A percentile compares a stretch with the other conserved stretches of the same genome.
Conservation (phyloP, 2,888 invertebrate genomes). For the Dexiosoma caninum region DNA sequence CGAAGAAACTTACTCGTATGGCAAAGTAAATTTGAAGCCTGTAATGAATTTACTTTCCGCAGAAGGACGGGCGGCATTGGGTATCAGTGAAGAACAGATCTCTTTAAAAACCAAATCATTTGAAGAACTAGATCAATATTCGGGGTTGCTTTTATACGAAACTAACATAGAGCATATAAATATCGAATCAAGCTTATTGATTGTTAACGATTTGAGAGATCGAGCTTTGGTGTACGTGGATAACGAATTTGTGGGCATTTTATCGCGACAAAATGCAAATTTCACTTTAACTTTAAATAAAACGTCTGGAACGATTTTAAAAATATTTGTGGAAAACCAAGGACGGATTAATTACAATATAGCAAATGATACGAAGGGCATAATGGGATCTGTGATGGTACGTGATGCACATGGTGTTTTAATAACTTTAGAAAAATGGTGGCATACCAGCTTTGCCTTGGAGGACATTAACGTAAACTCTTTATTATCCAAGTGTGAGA, state of each 20-base stretch:
- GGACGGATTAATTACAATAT: constrained; percentile 86
- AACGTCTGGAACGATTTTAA: constrained; percentile 78
- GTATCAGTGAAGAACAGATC: constrained; percentile 61
- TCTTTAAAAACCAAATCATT: constrained; percentile 80
- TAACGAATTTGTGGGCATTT: constrained; percentile 78
- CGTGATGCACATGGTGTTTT: constrained; percentile 74
- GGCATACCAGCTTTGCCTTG: constrained; percentile 80
- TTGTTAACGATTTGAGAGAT: constrained; percentile 82
- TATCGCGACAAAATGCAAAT: constrained; percentile 79
- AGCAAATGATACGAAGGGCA: constrained; percentile 82
- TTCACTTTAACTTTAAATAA: constrained; percentile 77
- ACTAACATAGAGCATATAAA: constrained; percentile 76
- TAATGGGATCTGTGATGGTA: constrained; percentile 80
- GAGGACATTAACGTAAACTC: constrained; percentile 68
- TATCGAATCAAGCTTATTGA: constrained; percentile 76
- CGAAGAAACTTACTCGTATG: constrained; percentile 82
- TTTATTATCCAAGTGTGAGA: not conserved
- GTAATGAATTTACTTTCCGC: constrained; percentile 70
- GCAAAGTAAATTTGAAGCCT: constrained; percentile 80
- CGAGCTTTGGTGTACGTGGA: constrained; percentile 84
- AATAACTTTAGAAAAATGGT: constrained; percentile 79
- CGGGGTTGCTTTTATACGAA: constrained; percentile 83
- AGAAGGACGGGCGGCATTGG: constrained; percentile 67
- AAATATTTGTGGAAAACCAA: constrained; percentile 86
- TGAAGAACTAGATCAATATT: constrained; percentile 81